Conservation (phyloP, 2,797 vertebrate species). For the Schizothorax lantsangensis region DNA sequence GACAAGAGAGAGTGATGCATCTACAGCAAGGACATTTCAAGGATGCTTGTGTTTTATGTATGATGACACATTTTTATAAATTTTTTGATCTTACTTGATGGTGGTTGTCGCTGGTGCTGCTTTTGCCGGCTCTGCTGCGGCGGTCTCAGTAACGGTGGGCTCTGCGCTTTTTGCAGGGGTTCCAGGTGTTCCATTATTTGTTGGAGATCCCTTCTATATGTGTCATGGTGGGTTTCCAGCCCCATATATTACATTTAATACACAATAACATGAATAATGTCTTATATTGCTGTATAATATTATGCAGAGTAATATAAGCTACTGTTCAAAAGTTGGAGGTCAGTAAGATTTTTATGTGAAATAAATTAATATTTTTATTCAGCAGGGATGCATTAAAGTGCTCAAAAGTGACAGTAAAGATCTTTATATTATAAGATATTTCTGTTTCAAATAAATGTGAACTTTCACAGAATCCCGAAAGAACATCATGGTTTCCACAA, state of each 20-base stretch:
- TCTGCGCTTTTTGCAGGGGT: conserved; percentile 85
- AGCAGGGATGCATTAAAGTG: neutral
- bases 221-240: conserved; percentile 41
- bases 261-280: neutral
- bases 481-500: neutral
- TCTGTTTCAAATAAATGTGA: neutral
- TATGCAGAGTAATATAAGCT: neutral
- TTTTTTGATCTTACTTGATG: conserved; percentile 76
- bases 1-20: conserved; percentile 1
- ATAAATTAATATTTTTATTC: neutral
- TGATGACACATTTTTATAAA: neutral
- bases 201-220: conserved; percentile 84
- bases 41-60: conserved; percentile 4
- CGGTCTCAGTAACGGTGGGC: conserved; percentile 75
- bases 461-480: neutral
- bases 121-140: conserved; percentile 84
- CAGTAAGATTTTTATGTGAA: neutral
- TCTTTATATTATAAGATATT: neutral
- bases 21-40: conserved; percentile 27
- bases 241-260: neutral
- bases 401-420: neutral
- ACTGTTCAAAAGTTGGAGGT: neutral
- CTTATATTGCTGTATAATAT: neutral
- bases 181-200: conserved; percentile 88
- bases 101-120: conserved; percentile 72